These are phyloP conservation scores for Hirtodrosophila histrioides DNA, from an alignment of 2,888 invertebrate genomes.

Conservation along the genomic window DNA sequence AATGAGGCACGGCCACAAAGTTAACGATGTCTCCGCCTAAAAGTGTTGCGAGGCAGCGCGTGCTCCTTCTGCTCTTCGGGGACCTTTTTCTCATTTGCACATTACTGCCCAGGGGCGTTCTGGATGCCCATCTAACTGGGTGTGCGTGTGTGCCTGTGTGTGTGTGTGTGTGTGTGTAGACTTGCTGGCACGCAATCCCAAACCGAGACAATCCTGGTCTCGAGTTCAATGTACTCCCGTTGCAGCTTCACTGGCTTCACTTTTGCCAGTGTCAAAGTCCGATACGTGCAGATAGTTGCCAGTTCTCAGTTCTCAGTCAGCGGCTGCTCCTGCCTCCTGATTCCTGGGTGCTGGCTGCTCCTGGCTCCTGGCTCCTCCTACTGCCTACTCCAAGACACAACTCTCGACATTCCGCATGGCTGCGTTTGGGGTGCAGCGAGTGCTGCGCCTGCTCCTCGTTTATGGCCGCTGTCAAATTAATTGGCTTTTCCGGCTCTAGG, in stretches of 20 bases:
- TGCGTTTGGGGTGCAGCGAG: slow-evolving; percentile 53
- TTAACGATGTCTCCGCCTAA: slow-evolving; percentile 42
- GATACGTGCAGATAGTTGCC: slow-evolving; percentile 22
- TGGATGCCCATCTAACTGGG: slow-evolving; percentile 5
- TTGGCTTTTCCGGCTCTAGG: slow-evolving; percentile 68
- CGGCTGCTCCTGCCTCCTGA: too few relatives aligned
- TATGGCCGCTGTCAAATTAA: slow-evolving; percentile 71
- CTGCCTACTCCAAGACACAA: slow-evolving; percentile 12
- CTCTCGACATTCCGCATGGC: slow-evolving; percentile 56
- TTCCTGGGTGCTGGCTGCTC: not conserved
- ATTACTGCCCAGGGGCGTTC: slow-evolving; percentile 43
- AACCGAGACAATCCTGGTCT: slow-evolving; percentile 25
- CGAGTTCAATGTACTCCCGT: slow-evolving; percentile 46
- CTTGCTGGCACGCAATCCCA: not conserved
- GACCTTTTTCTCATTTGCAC: slow-evolving; percentile 53
- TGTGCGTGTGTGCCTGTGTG: slow-evolving; percentile 6
- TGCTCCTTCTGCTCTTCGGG: slow-evolving; percentile 32
- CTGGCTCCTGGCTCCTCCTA: not conserved
- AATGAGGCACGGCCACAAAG: slow-evolving; percentile 55
- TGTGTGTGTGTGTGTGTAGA: slow-evolving; percentile 14
- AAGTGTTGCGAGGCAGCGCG: slow-evolving; percentile 28
- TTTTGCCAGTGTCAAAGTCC: slow-evolving; percentile 30
- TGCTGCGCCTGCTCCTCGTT: slow-evolving; percentile 41
- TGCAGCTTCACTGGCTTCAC: slow-evolving; percentile 41
- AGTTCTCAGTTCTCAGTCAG: not conserved